Evolutionary conservation across 35 echinoderm and acorn worm species (phyloP), one percentile per base, ranked within the genome.

Genomic region (Heliocidaris erythrogramma): DNA sequence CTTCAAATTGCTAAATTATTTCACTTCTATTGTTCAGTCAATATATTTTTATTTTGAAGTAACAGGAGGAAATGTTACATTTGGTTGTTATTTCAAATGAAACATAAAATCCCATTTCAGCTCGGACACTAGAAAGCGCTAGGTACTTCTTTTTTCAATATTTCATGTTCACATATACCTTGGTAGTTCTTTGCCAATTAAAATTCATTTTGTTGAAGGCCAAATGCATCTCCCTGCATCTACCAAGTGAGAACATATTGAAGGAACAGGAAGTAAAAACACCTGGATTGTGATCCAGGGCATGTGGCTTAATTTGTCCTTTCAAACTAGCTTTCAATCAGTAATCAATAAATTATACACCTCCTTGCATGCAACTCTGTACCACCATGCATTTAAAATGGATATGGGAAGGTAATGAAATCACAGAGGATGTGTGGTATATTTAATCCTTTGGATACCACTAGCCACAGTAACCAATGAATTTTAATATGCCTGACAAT

Each of bases 291-390:
- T 21, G 7, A 78, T 78, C 65, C 35, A 42, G 18, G 9, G 32
- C 48, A 49, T 13, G 21, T 90, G 88, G 88, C 31, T 42, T 17
- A 90, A 49, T 90, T 17, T 49, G 88, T 49, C 88, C 2, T 90
- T 48, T 42, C 88, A 42, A 48, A 90, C 88, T 90, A 35, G 32
- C 31, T 42, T 48, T 90, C 32, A 35, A 42, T 35, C 31, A 90
- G 21, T 27, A 78, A 78, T 78, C 65, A 78, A 78, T 78, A 78
- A 78, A 78, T 78, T n/a, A 78, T 78, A 78, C 65, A 78, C 65
- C 65, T 78, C 18, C 8, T 18, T 78, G 65, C 5, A 78, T 78
- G 65, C 65, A 56, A 56, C 52, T 13, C 2, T 10, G 9, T 56
- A 56, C 52, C 5, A 78, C 65, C 65, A 78, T n/a, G 65, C 18